A percentile compares a stretch with the other conserved stretches of the same genome.
Evolutionary conservation across 2,113 vertebrate genomes (phyloP).

Genomic region (Xenopus tropicalis): UCB_Xtro_10.0 CM004449.2:81435501-81436000

Average conservation of each 20-base stretch:
- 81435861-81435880: background rate
- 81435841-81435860: background rate
- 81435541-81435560: no score
- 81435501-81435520: no score
- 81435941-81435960: background rate
- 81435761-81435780: conserved; percentile 17
- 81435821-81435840: background rate
- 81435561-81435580: no score
- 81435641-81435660: background rate
- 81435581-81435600: no score
- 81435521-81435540: no score
- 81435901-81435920: background rate
- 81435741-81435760: conserved; percentile 7
- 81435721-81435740: conserved; percentile 16
- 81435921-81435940: background rate
- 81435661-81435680: conserved; percentile 32
- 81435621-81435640: background rate
- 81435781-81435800: conserved; percentile 12
- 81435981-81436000: no score
- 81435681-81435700: conserved; percentile 12
- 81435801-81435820: background rate
- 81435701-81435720: conserved; percentile 9
- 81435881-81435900: background rate
- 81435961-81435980: no score
- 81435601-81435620: no score